Evolutionary conservation across 2,797 vertebrate species (phyloP).

Genomic region (Clarias pachynema): DNA sequence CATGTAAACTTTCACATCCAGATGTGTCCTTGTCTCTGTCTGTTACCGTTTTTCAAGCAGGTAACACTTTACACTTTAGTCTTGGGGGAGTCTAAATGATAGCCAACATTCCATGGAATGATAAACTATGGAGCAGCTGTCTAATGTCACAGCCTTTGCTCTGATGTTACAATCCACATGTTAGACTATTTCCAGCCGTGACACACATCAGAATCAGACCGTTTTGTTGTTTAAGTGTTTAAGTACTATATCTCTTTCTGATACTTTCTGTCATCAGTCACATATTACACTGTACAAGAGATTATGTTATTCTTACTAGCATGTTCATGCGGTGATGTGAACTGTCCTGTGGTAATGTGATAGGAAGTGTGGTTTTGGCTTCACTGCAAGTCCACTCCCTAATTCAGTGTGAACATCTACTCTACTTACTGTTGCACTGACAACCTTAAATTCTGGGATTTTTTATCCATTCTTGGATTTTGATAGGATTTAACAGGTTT

Average conservation of each 20-base stretch:
- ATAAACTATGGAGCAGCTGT: conserved; percentile 36
- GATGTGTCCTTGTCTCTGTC: background rate
- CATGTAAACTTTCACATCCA: conserved; percentile 3
- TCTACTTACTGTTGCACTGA: background rate
- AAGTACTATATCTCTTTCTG: no score
- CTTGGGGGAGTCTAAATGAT: background rate
- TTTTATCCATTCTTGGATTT: background rate
- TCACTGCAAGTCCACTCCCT: background rate
- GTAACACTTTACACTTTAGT: background rate
- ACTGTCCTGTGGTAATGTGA: background rate
- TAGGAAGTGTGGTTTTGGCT: conserved; percentile 7
- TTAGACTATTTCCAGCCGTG: conserved; percentile 12
- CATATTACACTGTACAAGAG: background rate
- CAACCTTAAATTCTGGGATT: background rate
- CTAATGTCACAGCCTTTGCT: conserved; percentile 13
- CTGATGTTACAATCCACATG: background rate
- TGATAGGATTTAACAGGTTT: background rate
- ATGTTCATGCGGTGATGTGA: background rate
- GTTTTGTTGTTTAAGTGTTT: conserved; percentile 1
- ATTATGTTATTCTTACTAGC: background rate
- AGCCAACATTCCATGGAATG: conserved; percentile 32
- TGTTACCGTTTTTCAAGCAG: background rate
- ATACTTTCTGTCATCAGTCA: background rate
- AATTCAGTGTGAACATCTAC: background rate
- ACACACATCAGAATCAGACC: background rate